Evolutionary conservation across 1,140 invertebrate genomes (phyloP), one percentile per base, ranked within the genome.

Genomic region (Atopsyche davidsoni): DNA sequence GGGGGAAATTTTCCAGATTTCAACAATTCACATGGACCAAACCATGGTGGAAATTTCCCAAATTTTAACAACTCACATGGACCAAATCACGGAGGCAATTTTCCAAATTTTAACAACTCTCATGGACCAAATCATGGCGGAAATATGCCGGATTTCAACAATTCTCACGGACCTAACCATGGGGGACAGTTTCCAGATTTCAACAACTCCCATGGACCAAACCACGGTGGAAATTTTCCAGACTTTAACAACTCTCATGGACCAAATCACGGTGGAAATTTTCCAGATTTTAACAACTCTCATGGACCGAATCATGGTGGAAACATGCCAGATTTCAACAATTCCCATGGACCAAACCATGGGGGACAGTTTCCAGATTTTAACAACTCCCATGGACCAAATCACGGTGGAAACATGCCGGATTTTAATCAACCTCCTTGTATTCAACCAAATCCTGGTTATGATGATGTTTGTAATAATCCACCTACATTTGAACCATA

Each of bases 261-360:
- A 23, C 45, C 45, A 11, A 46, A 46, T n/a, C n/a, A n/a, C n/a
- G n/a, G n/a, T 7, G 25, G 6, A n/a, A 28, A 28, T 28, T 25
- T 34, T 49, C 7, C 35, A 36, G 16, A 41, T 13, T 44, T 32
- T 21, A 18, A 13, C 16, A 49, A 49, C 23, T 40, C 46, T 17
- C 36, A 39, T 41, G 46, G 46, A 25, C 46, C 46, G 3, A 49
- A 40, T 23, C 10, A 28, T 18, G 7, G n/a, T n/a, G 7, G 14
- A 6, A 10, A 7, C 13, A n/a, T 14, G 17, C 2, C 35, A 38
- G 35, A 25, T 32, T 45, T 47, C 14, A 36, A 18, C 11, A 16
- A 25, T n/a, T 40, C 18, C 11, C 23, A 40, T 17, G 46, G 36
- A 40, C 36, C 46, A 4, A 19, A 25, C 16, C 17, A 16, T 14